Conservation (phyloP, 2,113 vertebrate species). For the Austrofundulus limnaeus region DNA sequence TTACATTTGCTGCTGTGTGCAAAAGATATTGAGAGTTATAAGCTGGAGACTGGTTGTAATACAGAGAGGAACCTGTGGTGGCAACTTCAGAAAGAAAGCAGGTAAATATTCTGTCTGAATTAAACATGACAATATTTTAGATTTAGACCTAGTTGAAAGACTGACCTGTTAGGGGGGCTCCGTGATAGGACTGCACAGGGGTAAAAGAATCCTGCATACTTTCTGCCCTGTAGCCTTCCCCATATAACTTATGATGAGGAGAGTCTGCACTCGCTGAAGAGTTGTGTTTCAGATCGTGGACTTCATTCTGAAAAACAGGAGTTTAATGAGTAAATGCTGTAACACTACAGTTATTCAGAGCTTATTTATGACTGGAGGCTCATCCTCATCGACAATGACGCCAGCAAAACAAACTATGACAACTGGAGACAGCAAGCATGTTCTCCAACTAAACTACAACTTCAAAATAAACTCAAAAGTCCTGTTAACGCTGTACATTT, state of each 20-base stretch:
- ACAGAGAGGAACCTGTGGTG: slow-evolving; percentile 88
- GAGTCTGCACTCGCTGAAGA: slow-evolving; percentile 77
- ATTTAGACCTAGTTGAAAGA: neutral
- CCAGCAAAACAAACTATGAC: too few species aligned
- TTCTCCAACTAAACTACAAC: neutral
- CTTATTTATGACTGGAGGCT: neutral
- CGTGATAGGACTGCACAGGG: slow-evolving; percentile 87
- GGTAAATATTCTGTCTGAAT: slow-evolving; percentile 5
- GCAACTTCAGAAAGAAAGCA: slow-evolving; percentile 79
- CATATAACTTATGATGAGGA: slow-evolving; percentile 84
- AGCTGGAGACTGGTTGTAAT: slow-evolving; percentile 92
- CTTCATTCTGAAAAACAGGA: slow-evolving; percentile 85
- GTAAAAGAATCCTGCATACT: slow-evolving; percentile 85
- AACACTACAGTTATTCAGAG: neutral
- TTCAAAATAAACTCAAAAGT: neutral
- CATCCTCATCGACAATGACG: neutral
- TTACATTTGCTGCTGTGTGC: slow-evolving; percentile 89
- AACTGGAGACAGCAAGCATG: too few species aligned
- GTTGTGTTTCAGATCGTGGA: slow-evolving; percentile 90
- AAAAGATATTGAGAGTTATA: slow-evolving; percentile 96
- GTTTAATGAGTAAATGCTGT: neutral
- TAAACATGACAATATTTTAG: neutral
- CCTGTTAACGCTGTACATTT: neutral
- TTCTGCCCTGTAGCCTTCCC: slow-evolving; percentile 86
- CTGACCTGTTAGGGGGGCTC: slow-evolving; percentile 89